A percentile compares a stretch with the other conserved stretches of the same genome.
Conservation (phyloP, 2,797 vertebrate genomes). For the Cichlasoma orientale region DNA sequence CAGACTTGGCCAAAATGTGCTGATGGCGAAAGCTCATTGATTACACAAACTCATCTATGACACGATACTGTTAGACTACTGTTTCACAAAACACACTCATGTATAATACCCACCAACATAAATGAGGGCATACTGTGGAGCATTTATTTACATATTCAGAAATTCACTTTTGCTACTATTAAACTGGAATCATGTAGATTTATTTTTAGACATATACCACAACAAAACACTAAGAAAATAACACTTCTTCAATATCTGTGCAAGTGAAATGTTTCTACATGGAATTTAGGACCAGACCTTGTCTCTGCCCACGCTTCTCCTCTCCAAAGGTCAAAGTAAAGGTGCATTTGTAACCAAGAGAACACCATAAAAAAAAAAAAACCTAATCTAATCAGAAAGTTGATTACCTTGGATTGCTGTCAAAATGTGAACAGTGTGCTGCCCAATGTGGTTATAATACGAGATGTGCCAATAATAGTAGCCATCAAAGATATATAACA, state of each 20-base stretch:
- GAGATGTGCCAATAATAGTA: not conserved
- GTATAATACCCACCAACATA: no score
- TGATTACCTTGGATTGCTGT: not conserved
- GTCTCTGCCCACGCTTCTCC: not conserved
- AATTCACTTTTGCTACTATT: no score
- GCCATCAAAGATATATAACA: not conserved
- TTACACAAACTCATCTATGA: not conserved
- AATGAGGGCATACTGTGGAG: no score
- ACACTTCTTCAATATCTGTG: fast-evolving
- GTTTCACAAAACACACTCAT: no score
- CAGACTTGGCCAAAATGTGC: not conserved
- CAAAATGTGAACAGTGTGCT: not conserved
- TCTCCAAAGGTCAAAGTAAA: slow-evolving; percentile 22
- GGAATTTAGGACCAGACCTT: not conserved
- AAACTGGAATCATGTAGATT: not conserved
- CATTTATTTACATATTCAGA: no score
- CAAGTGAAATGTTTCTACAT: not conserved
- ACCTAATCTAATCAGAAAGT: not conserved
- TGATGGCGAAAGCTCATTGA: not conserved
- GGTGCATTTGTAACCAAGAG: not conserved
- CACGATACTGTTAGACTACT: no score
- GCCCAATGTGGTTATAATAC: not conserved
- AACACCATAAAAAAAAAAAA: not conserved
- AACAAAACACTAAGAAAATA: not conserved
- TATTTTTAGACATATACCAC: not conserved